Conservation (phyloP, 2,888 invertebrate genomes). For the Zaprionus bogoriensis region DNA sequence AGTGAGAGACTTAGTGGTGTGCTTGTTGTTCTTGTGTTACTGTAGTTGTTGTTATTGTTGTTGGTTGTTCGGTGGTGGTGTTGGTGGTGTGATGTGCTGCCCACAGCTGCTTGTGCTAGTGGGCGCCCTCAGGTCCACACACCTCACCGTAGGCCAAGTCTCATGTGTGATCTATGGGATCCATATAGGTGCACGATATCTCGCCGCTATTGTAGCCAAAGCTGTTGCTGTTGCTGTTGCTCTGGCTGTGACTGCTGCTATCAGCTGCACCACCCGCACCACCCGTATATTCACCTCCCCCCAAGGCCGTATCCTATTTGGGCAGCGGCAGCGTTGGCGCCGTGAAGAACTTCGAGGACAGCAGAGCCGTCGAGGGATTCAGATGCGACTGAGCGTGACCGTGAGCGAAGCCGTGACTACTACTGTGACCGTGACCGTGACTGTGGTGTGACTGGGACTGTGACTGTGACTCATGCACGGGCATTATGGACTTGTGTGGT, state of each 20-base stretch:
- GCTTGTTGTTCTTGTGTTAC: conserved; percentile 28
- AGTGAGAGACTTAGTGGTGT: conserved; percentile 67
- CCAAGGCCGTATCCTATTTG: conserved; percentile 82
- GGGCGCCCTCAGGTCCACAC: conserved; percentile 72
- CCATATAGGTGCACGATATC: conserved; percentile 81
- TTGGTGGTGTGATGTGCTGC: conserved; percentile 35
- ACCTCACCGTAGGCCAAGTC: conserved; percentile 76
- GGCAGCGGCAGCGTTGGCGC: conserved; percentile 82
- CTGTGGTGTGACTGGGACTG: conserved; percentile 40
- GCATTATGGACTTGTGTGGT: conserved; percentile 82
- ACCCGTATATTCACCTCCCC: conserved; percentile 71
- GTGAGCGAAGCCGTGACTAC: too few species aligned
- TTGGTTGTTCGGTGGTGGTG: conserved; percentile 21
- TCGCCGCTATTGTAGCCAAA: conserved; percentile 79
- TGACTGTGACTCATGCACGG: conserved; percentile 70
- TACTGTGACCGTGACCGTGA: conserved; percentile 24
- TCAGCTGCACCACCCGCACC: conserved; percentile 20
- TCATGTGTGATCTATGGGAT: conserved; percentile 81
- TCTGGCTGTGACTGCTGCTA: background rate
- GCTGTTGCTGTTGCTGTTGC: conserved; percentile 39
- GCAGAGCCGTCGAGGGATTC: conserved; percentile 81
- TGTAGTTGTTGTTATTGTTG: conserved; percentile 29
- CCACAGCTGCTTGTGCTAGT: conserved; percentile 32
- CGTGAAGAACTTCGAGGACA: conserved; percentile 82
- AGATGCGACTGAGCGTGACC: conserved; percentile 77